Conservation (phyloP, 2,113 vertebrate genomes). For the Erythrocercus mccallii region DNA sequence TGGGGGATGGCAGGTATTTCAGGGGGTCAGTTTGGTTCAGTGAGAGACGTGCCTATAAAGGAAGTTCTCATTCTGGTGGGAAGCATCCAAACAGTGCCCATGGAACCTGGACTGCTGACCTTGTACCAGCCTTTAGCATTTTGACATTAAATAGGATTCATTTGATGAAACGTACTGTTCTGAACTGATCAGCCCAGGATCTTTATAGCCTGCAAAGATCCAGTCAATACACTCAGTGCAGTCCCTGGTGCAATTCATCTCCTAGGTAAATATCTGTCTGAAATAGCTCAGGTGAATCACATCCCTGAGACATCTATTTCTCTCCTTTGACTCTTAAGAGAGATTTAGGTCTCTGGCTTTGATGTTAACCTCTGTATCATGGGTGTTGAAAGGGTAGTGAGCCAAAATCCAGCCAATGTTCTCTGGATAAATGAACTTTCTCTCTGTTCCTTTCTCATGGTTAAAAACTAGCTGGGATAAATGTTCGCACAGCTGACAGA, state of each 20-base stretch:
- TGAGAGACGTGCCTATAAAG: not conserved
- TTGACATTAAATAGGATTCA: not conserved
- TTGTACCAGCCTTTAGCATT: not conserved
- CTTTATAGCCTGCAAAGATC: not conserved
- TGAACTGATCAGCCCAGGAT: not conserved
- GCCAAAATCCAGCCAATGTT: not conserved
- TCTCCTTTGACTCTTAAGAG: not conserved
- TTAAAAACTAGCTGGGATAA: not conserved
- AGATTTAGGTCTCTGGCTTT: constrained; percentile 2
- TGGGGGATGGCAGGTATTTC: not conserved
- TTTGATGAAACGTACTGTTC: not conserved
- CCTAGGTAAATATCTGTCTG: constrained; percentile 21
- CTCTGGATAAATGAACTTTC: not conserved
- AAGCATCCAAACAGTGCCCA: not conserved
- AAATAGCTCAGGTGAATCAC: constrained; percentile 36
- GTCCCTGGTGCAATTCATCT: not conserved
- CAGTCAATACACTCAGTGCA: not conserved
- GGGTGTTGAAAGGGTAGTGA: not conserved
- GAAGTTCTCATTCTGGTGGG: not conserved
- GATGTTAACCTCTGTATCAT: constrained; percentile 13
- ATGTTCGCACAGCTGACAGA: not conserved
- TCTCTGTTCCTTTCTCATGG: not conserved
- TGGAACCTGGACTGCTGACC: not conserved
- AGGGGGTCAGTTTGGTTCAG: not conserved
- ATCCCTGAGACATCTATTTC: not conserved